phyloP scores from a whole-genome alignment of 2,113 vertebrate genomes.

The Paramormyrops kingsleyae region DNA sequence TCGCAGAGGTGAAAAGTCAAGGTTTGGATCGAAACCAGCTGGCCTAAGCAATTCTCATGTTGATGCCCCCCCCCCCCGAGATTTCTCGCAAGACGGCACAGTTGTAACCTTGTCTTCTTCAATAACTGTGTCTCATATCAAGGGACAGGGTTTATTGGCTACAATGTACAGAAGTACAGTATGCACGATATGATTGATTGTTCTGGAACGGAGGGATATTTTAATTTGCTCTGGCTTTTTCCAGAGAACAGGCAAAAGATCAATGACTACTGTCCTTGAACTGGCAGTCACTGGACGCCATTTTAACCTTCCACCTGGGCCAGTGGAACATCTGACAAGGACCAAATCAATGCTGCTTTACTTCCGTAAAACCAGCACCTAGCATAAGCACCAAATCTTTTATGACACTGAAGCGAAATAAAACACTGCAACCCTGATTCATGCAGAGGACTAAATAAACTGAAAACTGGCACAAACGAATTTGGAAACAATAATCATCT shows the following conservation, averaged over 20 bases:
- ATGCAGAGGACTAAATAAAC: background rate
- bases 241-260: background rate
- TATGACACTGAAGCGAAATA: background rate
- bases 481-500: background rate
- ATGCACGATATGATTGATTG: slow-evolving; percentile 3
- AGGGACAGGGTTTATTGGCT: background rate
- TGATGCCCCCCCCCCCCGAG: background rate
- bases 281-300: background rate
- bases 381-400: background rate
- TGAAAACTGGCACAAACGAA: background rate
- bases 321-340: background rate
- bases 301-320: background rate
- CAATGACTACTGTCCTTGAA: slow-evolving; percentile 17
- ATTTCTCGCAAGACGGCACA: background rate
- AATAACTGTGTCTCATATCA: slow-evolving; percentile 4
- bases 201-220: slow-evolving; percentile 10
- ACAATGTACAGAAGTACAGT: background rate
- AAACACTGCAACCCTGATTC: background rate
- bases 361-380: background rate
- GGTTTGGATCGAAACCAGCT: slow-evolving; percentile 13
- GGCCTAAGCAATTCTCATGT: slow-evolving; percentile 15
- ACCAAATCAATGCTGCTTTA: background rate
- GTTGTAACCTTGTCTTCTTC: slow-evolving; percentile 21
- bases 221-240: slow-evolving; percentile 20
- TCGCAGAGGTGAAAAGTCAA: background rate